These are phyloP conservation scores for Hyphantria cunea DNA, from an alignment of 1,140 invertebrate genomes.

Conservation along the genomic window DNA sequence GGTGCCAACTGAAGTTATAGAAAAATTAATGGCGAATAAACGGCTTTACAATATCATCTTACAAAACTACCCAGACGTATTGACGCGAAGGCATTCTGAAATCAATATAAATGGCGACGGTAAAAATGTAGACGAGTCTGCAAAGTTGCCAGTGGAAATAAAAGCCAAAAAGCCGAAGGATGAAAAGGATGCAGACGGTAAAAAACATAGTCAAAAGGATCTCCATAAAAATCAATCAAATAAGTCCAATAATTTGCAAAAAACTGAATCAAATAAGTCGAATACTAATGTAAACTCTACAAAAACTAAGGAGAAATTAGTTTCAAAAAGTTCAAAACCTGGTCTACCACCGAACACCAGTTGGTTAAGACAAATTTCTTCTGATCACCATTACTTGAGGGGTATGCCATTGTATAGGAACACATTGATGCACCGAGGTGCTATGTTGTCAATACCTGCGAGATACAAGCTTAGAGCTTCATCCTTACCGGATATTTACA, in stretches of 20 bases:
- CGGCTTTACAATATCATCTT: constrained; percentile 66
- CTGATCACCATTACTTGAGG: constrained; percentile 85
- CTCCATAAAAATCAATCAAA: constrained; percentile 17
- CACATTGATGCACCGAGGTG: constrained; percentile 82
- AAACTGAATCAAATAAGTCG: constrained; percentile 6
- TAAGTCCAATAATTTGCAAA: constrained; percentile 7
- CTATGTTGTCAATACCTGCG: constrained; percentile 66
- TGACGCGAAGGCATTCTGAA: constrained; percentile 56
- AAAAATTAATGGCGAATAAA: constrained; percentile 68
- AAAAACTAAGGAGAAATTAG: constrained; percentile 3
- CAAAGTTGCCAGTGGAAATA: constrained; percentile 53
- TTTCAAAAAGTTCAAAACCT: constrained; percentile 5
- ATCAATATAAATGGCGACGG: constrained; percentile 46
- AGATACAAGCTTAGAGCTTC: constrained; percentile 91
- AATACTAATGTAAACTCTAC: constrained; percentile 22
- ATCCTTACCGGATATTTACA: constrained; percentile 93
- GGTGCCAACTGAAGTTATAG: constrained; percentile 71
- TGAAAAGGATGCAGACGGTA: constrained; percentile 19
- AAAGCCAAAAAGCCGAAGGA: constrained; percentile 55
- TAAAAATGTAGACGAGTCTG: constrained; percentile 37
- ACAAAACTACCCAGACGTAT: constrained; percentile 64
- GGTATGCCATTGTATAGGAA: constrained; percentile 88
- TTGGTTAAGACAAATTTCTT: constrained; percentile 60
- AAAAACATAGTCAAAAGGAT: constrained; percentile 21
- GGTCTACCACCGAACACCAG: constrained; percentile 20